Evolutionary conservation across 2,797 vertebrate species (phyloP).

Genomic region (Gallirallus australis): DNA sequence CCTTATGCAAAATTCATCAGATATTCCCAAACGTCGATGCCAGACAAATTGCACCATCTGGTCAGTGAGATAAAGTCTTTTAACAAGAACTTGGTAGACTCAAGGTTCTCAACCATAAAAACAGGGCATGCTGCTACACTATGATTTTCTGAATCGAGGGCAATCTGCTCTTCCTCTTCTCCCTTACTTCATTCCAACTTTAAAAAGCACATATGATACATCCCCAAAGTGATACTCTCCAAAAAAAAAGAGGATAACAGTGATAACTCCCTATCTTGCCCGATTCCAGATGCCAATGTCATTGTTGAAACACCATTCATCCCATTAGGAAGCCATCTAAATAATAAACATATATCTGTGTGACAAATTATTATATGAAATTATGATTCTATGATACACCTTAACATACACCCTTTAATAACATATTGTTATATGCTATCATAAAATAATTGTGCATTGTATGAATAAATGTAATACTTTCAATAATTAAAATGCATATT

Average conservation of each 20-base stretch:
- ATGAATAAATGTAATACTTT: background rate
- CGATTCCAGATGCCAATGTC: background rate
- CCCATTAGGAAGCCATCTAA: background rate
- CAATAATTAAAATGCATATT: background rate
- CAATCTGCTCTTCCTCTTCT: background rate
- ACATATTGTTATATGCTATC: no score
- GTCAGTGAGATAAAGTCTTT: conserved; percentile 62
- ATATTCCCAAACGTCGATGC: conserved; percentile 10
- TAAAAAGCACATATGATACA: background rate
- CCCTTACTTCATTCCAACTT: background rate
- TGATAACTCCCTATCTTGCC: background rate
- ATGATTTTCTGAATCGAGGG: background rate
- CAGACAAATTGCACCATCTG: conserved; percentile 74
- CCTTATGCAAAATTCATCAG: conserved; percentile 70
- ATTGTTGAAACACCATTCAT: background rate
- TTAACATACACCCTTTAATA: background rate
- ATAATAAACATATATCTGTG: background rate
- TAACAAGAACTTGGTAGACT: conserved; percentile 10
- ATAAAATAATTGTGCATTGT: background rate
- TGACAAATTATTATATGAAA: background rate
- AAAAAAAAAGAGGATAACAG: background rate
- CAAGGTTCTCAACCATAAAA: background rate
- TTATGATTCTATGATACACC: background rate
- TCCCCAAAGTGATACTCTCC: background rate
- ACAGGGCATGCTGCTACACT: background rate